These are phyloP conservation scores for Actinia equina DNA, from an alignment of 64 coral and sea anemone genomes.

Conservation along the genomic window DNA sequence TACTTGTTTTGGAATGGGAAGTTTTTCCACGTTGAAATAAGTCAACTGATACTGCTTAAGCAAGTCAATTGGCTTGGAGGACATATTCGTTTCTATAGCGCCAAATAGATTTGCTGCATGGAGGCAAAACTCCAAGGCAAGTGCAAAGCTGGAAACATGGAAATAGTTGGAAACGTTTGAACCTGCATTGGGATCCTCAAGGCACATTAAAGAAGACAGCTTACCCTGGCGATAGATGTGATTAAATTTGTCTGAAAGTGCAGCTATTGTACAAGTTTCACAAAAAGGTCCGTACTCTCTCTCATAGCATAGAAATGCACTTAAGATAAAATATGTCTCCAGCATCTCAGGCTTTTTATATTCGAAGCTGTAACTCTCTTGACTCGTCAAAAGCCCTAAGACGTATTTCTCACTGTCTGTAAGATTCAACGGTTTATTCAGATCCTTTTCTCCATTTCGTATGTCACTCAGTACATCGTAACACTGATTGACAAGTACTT, in stretches of 20 bases:
- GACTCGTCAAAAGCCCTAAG: background rate
- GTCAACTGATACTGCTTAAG: background rate
- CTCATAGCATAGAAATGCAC: background rate
- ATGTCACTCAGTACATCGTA: constrained; percentile 10
- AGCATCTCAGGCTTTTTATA: background rate
- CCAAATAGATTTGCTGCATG: background rate
- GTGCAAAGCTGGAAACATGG: background rate
- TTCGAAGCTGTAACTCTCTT: background rate
- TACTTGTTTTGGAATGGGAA: background rate
- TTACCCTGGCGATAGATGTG: background rate
- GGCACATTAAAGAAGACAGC: background rate
- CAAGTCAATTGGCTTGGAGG: background rate
- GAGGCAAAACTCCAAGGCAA: background rate
- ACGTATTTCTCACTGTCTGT: background rate
- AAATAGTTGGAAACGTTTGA: background rate
- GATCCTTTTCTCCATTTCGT: background rate
- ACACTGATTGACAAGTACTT: constrained; percentile 14
- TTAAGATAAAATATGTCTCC: background rate
- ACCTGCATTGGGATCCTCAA: background rate
- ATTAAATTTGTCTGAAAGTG: background rate
- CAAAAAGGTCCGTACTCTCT: background rate
- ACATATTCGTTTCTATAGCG: background rate
- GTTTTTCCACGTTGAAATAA: background rate
- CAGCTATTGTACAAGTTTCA: background rate
- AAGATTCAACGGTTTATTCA: background rate